Percentiles rank a stretch among this genome's conserved stretches.
These are phyloP conservation scores for Tetanocera ferruginea DNA, from an alignment of 2,888 invertebrate species.

Conservation along the genomic window DNA sequence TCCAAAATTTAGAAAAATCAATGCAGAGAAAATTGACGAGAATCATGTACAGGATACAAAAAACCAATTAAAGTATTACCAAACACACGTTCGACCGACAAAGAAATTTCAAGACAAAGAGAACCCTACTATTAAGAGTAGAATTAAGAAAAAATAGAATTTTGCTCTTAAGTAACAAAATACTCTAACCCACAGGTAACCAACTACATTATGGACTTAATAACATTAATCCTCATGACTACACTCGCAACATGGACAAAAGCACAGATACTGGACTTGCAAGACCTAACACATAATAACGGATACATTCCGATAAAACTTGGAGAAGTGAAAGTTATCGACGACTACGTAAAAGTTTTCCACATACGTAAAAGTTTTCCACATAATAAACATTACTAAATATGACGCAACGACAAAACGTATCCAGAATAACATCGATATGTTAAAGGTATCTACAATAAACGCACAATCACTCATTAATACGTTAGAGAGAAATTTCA, in stretches of 20 bases:
- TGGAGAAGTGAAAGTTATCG: slow-evolving; percentile 12
- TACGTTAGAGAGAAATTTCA: too few relatives aligned
- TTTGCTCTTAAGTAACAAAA: too few relatives aligned
- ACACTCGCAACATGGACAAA: not conserved
- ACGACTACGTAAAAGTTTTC: slow-evolving; percentile 28
- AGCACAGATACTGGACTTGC: slow-evolving; percentile 4
- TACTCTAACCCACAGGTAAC: too few relatives aligned
- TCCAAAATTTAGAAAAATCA: too few relatives aligned
- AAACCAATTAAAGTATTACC: too few relatives aligned
- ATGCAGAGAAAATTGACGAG: too few relatives aligned
- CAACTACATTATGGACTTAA: too few relatives aligned
- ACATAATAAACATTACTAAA: slow-evolving; percentile 41
- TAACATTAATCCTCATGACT: not conserved
- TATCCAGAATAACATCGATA: slow-evolving; percentile 21
- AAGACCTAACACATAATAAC: slow-evolving; percentile 23
- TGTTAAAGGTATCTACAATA: not conserved
- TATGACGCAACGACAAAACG: slow-evolving; percentile 29
- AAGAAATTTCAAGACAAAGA: slow-evolving; percentile 27
- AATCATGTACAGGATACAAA: too few relatives aligned
- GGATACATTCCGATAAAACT: slow-evolving; percentile 27
- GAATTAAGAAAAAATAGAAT: too few relatives aligned
- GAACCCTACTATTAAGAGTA: too few relatives aligned
- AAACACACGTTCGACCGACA: slow-evolving; percentile 27
- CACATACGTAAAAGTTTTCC: not conserved
- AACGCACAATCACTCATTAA: not conserved